Evolutionary conservation across 1,140 invertebrate species (phyloP), one percentile per base, ranked within the genome.

Genomic region (Cyclargus thomasi): DNA sequence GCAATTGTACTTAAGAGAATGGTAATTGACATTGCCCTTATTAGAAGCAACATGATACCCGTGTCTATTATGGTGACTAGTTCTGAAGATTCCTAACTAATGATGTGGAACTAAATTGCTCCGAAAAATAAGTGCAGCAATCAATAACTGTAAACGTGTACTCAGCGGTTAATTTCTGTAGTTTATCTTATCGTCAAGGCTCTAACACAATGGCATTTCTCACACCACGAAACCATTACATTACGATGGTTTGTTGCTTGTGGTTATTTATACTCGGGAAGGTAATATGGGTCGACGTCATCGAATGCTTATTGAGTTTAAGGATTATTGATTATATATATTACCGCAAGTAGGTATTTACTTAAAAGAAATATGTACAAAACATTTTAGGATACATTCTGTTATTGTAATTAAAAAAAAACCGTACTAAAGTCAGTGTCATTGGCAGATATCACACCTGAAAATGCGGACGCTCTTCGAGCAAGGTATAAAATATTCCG

Each of bases 111-210:
- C 39, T 47, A 29, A 29, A 7, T 16, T 53, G n/a, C 1, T 8
- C 53, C n/a, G 7, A 55, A 55, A 53, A 55, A 8, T 55, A 17
- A 14, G n/a, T 17, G 47, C 47, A 14, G 53, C 53, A 55, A 55
- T 55, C 16, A 55, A 55, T 55, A 55, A 55, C 53, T 55, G 53
- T 55, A 16, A 55, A 55, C 53, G 53, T 47, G 39, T 17, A 55
- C 7, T 11, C 53, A 55, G 53, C 53, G 53, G 7, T 59, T 17
- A 55, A 59, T 59, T 59, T 20, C 17, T 59, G 17, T 59, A 59
- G 10, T 59, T 78, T 81, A 82, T 84, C 80, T 85, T 81, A 85
- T 82, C 81, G 71, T 63, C 74, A 81, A 80, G 77, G 78, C 67
- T 78, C 53, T 66, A 67, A 75, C 71, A 84, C 79, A 84, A 82